Base-by-base conservation (phyloP, 2,113 vertebrate genomes). In the Pollachius pollachius region DNA sequence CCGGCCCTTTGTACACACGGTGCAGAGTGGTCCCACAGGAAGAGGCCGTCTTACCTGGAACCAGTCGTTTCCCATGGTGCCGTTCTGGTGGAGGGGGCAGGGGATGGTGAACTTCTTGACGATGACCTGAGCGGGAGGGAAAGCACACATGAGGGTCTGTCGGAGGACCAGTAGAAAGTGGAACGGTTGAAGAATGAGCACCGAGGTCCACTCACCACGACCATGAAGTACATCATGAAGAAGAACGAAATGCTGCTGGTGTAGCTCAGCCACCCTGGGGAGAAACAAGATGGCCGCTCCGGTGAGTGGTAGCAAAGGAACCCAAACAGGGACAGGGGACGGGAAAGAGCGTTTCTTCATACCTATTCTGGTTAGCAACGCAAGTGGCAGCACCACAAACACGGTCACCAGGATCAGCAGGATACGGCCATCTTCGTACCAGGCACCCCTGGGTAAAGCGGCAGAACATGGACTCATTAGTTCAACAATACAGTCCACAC, bases 181-280 rank as follows among this genome's bases (percentile, higher is more conserved):
- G 61, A 19, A 15, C 8, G 8, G 17, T 27, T 15, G 23, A n/a
- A 3, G 8, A n/a, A 21, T 41, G 23, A 5, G 3, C 2, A 9
- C 61, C 1, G 13, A 18, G 8, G 41, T 9, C 41, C 58, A 75
- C 96, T 97, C 90, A 97, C 97, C 94, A 96, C 95, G 81, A 94
- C 76, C 81, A 92, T 82, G 90, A 99, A 98, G 86, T 96, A 97
- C 79, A 95, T 84, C 93, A 94, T 96, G 88, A 96, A 96, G 89
- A 96, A 84, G 91, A 96, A 97, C 85, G 96, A 95, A 68, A 98
- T 83, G 91, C 95, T 94, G 88, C 97, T 99, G 87, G 95, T 96
- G 91, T 96, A 99, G 85, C 96, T 95, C 87, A 99, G 94, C 91
- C 98, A 98, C 82, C 96, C 97, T 98, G 90, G 85, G 89, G 92